Evolutionary conservation across 1,140 invertebrate genomes (phyloP).

Genomic region (Brachionus rubens): DNA sequence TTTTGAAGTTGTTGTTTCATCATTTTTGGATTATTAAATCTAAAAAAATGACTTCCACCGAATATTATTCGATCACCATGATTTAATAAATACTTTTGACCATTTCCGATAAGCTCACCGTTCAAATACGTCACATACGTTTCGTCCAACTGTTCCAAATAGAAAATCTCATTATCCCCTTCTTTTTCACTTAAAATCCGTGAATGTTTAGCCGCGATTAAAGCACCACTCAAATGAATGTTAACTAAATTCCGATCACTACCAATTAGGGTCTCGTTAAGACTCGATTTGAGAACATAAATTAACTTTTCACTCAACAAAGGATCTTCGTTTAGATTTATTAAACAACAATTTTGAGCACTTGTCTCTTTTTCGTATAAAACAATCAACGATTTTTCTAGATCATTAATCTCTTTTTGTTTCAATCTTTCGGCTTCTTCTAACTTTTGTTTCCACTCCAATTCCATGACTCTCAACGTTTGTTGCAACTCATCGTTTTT

Average conservation of each 20-base stretch:
- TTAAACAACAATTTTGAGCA: conserved; percentile 54
- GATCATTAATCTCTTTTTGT: conserved; percentile 55
- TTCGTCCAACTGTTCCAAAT: conserved; percentile 1
- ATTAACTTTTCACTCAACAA: conserved; percentile 69
- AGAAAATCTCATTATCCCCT: background rate
- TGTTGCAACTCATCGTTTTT: conserved; percentile 50
- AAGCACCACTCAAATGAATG: conserved; percentile 67
- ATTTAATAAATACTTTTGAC: conserved; percentile 14
- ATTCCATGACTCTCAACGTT: conserved; percentile 1
- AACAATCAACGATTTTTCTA: conserved; percentile 55
- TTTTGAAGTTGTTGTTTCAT: background rate
- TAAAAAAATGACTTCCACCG: conserved; percentile 58
- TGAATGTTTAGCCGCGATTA: conserved; percentile 69
- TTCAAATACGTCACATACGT: conserved; percentile 39
- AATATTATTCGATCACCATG: conserved; percentile 53
- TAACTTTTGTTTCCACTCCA: conserved; percentile 37
- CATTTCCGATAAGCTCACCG: conserved; percentile 54
- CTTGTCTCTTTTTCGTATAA: conserved; percentile 50
- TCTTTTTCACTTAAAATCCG: conserved; percentile 58
- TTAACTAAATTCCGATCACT: conserved; percentile 59
- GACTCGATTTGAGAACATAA: conserved; percentile 64
- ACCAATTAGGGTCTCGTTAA: conserved; percentile 56
- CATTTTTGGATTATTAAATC: conserved; percentile 63
- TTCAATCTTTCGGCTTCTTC: conserved; percentile 51
- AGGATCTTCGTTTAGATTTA: conserved; percentile 70